Evolutionary conservation across 2,888 invertebrate genomes (phyloP), one percentile per base, ranked within the genome.

Genomic region (Aspidiotus rigidus): DNA sequence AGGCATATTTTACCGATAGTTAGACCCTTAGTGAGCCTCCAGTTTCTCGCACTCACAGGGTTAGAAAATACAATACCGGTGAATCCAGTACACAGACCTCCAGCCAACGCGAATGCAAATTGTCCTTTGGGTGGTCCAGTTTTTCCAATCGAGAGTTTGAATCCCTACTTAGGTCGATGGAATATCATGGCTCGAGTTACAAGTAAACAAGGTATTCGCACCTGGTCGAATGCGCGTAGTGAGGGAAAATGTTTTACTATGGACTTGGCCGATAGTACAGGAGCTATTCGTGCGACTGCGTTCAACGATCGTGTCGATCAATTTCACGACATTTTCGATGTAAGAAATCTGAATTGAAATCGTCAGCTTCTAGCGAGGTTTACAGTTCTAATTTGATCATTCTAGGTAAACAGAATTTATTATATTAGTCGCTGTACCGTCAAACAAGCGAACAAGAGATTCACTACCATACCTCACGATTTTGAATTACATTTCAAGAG

Each of bases 141-240:
- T 39, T 85, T 87, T 78, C 89, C 93, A 0, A 95, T 97, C 74
- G 81, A 85, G 15, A 69, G 89, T 74, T 82, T 97, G 11, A 95
- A 91, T 74, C 96, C 96, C 1, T 97, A 95, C 78, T 93, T 94
- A 76, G 95, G 93, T 78, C 91, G 87, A 75, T 97, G 96, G 95
- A 87, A 91, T 2, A 90, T 98, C 71, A 90, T 90, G 77, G 97
- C 88, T 1, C 83, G 96, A 64, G 90, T 97, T 0, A 88, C 88
- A 71, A 85, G 84, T 74, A 98, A 98, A 77, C 83, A 88, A 0
- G 76, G 81, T 0, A 85, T 97, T 60, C 84, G 90, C 70, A 88
- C 87, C 0, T 98, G 94, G 93, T 90, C 86, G 72, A 98, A 98
- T 79, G 87, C 93, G 0, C 83, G 85, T 70, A 95, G 96, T 0